Evolutionary conservation across 2,888 invertebrate genomes (phyloP), one percentile per base, ranked within the genome.

Genomic region (Cylindroiulus punctatus): DNA sequence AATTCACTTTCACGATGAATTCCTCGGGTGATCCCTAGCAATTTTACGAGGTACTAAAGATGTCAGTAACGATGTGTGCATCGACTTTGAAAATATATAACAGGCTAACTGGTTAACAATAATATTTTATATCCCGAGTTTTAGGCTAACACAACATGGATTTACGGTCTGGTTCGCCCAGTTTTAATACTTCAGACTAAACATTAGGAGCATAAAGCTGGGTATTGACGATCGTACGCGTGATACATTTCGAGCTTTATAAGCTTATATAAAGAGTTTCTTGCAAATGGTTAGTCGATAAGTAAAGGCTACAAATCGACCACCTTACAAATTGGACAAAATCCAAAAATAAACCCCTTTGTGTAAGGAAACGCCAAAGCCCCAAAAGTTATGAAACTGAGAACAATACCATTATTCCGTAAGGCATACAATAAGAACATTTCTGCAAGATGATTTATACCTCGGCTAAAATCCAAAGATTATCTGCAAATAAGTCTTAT

Each of bases 51-150:
- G 26, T 8, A 8, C 76, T 26, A 76, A 30, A 76, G 76, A 22
- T 30, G 76, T 76, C 76, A 76, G 30, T 76, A 76, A 76, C 76
- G 76, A 76, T 76, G 76, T 76, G 76, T 76, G 76, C 26, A 76
- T 22, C 26, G 30, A 76, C 76, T 76, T 76, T 76, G 76, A 76
- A 76, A 76, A 76, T 76, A 30, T 76, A 76, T 76, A 76, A 76
- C 30, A 76, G 30, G 30, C 76, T 76, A 76, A 76, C 76, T 76
- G 76, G 76, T 30, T 76, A 76, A 76, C 76, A 76, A 76, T 30
- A 76, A 76, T 76, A 76, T 76, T 76, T 76, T 76, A 76, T 76
- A 76, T 30, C 76, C 76, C 12, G 76, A 76, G 76, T 76, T 76
- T n/a, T 26, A 76, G 76, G 30, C 76, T 22, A 26, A 4, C 26